Evolutionary conservation across 2,113 vertebrate species (phyloP), one percentile per base, ranked within the genome.

Genomic region (Anolis sagrei): DNA sequence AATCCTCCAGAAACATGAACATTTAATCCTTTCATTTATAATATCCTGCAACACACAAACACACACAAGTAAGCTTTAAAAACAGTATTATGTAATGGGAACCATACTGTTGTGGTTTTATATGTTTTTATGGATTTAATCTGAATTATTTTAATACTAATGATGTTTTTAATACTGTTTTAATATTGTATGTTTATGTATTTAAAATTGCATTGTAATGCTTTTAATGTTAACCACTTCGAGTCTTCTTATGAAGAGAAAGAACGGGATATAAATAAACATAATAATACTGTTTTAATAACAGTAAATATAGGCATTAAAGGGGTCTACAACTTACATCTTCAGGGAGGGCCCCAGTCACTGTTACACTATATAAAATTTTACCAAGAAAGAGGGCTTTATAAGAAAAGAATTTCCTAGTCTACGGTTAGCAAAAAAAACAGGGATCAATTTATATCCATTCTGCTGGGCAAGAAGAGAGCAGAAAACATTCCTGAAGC

Each of bases 1-100:
- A 87, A 86, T 85, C 79, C 81, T 81, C 61, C 72, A 90, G 88
- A 81, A 86, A 91, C 82, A 85, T 32, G 72, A 75, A 74, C 69
- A 87, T 73, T 92, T 88, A 93, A 92, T 92, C 90, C 82, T 81
- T 49, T 54, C 75, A 82, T 87, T 90, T 87, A 87, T 93, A 92
- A 91, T 1, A 79, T 87, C 81, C n/a, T 90, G 25, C n/a, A 82
- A 1, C 70, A 36, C 79, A 89, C 32, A 88, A 25, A 79, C 18
- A 1, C n/a, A n/a, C n/a, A n/a, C n/a, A n/a, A n/a, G n/a, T n/a
- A 86, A 73, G 73, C 68, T 89, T 89, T 92, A 91, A 68, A 87
- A 89, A 93, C 87, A 81, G 88, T 81, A 87, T 94, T 94, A 86
- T 87, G 81, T 92, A 91, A 94, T 87, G 39, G 0, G 49, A 84